Evolutionary conservation across 2,113 vertebrate species (phyloP), one percentile per base, ranked within the genome.

Genomic region (Colaptes auratus): DNA sequence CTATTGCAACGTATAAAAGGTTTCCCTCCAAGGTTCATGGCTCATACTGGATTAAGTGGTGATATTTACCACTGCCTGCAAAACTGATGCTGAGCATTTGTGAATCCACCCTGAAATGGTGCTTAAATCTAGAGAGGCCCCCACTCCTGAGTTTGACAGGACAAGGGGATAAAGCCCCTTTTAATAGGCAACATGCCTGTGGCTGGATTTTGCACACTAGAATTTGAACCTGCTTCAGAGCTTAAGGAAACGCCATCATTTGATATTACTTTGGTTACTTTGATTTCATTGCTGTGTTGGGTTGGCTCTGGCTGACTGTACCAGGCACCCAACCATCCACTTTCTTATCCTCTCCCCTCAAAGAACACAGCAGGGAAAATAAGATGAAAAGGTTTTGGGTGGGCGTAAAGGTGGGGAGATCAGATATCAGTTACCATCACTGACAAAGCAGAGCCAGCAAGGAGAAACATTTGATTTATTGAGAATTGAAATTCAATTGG

Each of bases 271-370:
- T 61, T 64, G 8, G 5, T 16, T 86, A 33, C 52, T 72, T 28
- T 25, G 36, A 28, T 76, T 81, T 52, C 4, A 7, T 53, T 80
- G 73, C n/a, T 58, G 23, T 48, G 5, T 7, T 66, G 23, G 2
- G 19, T 16, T 65, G 18, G 25, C 19, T 30, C 80, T 67, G 27
- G 18, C 14, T 10, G 17, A 2, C 15, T 35, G 11, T 52, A 12
- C 11, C 16, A 83, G 18, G 42, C 6, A 15, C 12, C 1, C 3
- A 39, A 7, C 4, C 24, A 69, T 33, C 3, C 2, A 3, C 23
- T n/a, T 7, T 67, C 19, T 50, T 21, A 11, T 3, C 48, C 5
- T 3, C 2, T 3, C 2, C 44, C 28, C 33, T 30, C 7, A 30
- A 67, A 80, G 9, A 3, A 17, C 7, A 28, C 2, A 52, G 3